Base-by-base conservation (phyloP, 1,140 invertebrate genomes). In the Drosophila kikkawai region DNA sequence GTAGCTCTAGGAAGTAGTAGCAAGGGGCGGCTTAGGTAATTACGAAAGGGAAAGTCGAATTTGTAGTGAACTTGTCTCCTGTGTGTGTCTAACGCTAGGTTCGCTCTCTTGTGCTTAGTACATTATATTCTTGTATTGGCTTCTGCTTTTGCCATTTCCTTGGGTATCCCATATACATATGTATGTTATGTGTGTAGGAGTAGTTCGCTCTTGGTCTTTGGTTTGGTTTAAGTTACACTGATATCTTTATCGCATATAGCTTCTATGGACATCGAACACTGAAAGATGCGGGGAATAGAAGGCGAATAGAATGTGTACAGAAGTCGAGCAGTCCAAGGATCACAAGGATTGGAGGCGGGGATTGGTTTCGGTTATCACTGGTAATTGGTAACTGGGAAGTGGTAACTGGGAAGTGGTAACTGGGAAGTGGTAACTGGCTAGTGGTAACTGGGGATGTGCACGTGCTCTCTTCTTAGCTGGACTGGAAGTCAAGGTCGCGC, bases 221-320 rank as follows among this genome's bases (percentile, higher is more conserved):
- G 70, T 73, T 74, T 74, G 68, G 53, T 73, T 74, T 74, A 74
- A 58, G 70, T 74, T 73, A 74, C 70, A 74, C 70, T 74, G 70
- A 74, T 74, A 74, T 74, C 53, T 39, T 70, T 70, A 74, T 74
- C 70, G 70, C 70, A 73, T 60, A 15, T 73, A 58, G 70, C 70
- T 73, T 44, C 70, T 73, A 71, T 73, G 70, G 70, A 73, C 70
- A 73, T 73, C 70, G 48, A 76, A 66, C 73, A 75, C 59, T 39
- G 60, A 66, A 76, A 58, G 56, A 76, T 57, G 17, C 36, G 17
- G 47, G 48, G 36, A 42, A 48, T 22, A 19, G 53, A 71, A 56
- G 19, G 36, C 13, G 36, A 56, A 71, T 32, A 51, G 67, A 73
- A 71, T 26, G 32, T 7, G 34, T 32, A 13, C 34, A 13, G 53